Evolutionary conservation across 2,113 vertebrate genomes (phyloP).

Genomic region (Fregata magnificens): DNA sequence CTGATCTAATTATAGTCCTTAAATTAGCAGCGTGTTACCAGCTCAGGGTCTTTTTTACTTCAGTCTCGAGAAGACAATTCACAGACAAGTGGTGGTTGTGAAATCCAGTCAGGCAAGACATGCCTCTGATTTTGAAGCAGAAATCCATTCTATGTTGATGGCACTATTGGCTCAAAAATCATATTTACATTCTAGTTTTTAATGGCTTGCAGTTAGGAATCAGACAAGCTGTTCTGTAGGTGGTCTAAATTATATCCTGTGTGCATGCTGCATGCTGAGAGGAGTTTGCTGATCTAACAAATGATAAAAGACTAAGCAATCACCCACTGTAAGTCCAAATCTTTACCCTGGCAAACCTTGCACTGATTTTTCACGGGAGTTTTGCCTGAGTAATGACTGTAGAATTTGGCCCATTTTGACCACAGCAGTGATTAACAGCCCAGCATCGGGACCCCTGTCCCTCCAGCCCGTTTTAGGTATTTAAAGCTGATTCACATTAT

Average conservation of each 20-base stretch:
- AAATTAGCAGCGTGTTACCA: background rate
- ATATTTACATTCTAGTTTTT: conserved; percentile 56
- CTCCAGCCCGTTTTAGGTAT: background rate
- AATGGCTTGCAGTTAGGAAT: conserved; percentile 41
- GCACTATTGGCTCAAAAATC: conserved; percentile 28
- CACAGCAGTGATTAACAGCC: background rate
- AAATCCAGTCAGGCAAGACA: conserved; percentile 43
- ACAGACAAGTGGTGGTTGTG: background rate
- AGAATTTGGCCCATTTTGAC: conserved; percentile 34
- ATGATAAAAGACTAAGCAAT: conserved; percentile 48
- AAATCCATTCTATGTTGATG: background rate
- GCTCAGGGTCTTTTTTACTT: background rate
- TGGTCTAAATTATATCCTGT: conserved; percentile 53
- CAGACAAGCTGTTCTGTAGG: conserved; percentile 51
- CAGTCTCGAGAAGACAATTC: background rate
- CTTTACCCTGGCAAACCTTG: conserved; percentile 50
- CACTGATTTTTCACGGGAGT: background rate
- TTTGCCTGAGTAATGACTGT: conserved; percentile 8
- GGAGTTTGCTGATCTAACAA: conserved; percentile 55
- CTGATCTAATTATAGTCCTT: background rate
- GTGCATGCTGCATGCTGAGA: background rate
- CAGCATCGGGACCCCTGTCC: background rate
- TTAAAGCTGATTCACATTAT: background rate
- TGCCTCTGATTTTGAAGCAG: conserved; percentile 7
- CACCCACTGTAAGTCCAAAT: conserved; percentile 23